phyloP scores from a whole-genome alignment of 2,888 invertebrate species.

The Chymomyza procnemis region DNA sequence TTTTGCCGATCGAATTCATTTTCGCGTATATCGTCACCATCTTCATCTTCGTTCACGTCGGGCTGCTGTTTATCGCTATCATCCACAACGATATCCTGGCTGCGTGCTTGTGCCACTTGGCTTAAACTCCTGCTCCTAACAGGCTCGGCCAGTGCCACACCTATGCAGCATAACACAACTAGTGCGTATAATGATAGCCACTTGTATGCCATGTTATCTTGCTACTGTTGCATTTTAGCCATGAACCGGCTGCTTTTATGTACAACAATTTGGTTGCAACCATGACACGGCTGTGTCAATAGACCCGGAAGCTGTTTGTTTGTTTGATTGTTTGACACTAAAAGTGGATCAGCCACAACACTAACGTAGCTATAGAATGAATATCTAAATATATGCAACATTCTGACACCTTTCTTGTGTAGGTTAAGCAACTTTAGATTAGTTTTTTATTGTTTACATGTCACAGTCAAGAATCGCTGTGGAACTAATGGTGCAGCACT shows the following conservation, averaged over 20 bases:
- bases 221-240: constrained; percentile 38
- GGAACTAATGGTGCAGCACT: constrained; percentile 63
- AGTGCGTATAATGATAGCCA: constrained; percentile 40
- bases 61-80: constrained; percentile 12
- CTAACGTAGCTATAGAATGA: constrained; percentile 13
- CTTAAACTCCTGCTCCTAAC: background rate
- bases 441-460: constrained; percentile 65
- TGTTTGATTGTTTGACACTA: background rate
- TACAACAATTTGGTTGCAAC: background rate
- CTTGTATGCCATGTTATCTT: constrained; percentile 48
- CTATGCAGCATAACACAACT: constrained; percentile 39
- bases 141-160: constrained; percentile 22
- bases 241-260: constrained; percentile 42
- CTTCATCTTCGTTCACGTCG: constrained; percentile 28
- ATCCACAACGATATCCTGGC: constrained; percentile 18
- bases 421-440: constrained; percentile 70
- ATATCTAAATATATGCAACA: constrained; percentile 30
- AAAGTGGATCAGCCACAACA: constrained; percentile 33
- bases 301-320: constrained; percentile 25
- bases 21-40: constrained; percentile 38
- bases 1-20: constrained; percentile 4
- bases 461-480: constrained; percentile 24
- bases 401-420: constrained; percentile 65
- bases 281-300: constrained; percentile 8
- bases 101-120: constrained; percentile 19